Percentiles rank a stretch among this genome's conserved stretches.
Conservation (phyloP, 2,113 vertebrate genomes). For the Melanerpes aurifrons region DNA sequence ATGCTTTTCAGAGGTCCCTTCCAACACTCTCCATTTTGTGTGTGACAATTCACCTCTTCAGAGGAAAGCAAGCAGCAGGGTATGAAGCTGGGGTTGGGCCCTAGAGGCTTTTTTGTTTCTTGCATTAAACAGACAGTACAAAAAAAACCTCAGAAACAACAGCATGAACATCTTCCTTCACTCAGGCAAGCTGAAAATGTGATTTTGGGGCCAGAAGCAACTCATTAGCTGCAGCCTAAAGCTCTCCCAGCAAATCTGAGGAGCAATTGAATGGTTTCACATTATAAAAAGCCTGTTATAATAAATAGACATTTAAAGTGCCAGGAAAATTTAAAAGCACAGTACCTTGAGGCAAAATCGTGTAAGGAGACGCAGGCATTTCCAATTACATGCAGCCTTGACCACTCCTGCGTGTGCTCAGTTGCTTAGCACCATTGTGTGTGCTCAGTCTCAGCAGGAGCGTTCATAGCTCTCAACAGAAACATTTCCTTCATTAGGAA, state of each 20-base stretch:
- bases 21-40: too few species aligned
- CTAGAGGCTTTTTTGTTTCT: not conserved
- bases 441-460: not conserved
- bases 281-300: constrained; percentile 10
- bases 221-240: constrained; percentile 12
- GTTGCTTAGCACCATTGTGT: not conserved
- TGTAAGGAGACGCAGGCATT: not conserved
- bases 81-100: not conserved
- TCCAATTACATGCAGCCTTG: constrained; percentile 10
- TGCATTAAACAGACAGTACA: not conserved
- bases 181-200: not conserved
- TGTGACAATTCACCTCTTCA: not conserved
- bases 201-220: not conserved
- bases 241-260: not conserved
- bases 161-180: not conserved
- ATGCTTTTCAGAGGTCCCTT: too few species aligned
- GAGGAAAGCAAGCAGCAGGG: not conserved
- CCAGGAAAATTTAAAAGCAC: not conserved
- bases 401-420: not conserved
- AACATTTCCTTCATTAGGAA: not conserved
- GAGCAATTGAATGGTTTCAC: not conserved
- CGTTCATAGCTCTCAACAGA: not conserved
- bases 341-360: constrained; percentile 1
- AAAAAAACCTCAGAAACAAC: not conserved
- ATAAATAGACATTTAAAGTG: constrained; percentile 11